Percentiles rank a stretch among this genome's conserved stretches.
Conservation (phyloP, 2,113 vertebrate species). For the Marcusenius ussheri region DNA sequence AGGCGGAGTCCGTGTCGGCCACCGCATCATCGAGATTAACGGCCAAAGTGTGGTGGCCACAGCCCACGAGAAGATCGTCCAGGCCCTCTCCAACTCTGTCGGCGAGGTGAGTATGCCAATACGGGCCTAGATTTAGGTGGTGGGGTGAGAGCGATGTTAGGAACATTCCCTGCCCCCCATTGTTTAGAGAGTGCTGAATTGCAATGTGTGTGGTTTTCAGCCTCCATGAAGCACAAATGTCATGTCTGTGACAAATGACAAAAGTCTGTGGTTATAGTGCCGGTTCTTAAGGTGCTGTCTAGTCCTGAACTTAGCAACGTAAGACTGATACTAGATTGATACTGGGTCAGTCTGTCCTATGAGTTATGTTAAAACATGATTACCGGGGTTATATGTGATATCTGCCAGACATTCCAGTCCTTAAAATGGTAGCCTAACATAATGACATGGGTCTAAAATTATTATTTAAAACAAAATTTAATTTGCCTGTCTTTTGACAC, state of each 20-base stretch:
- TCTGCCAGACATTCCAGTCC: neutral
- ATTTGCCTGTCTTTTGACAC: neutral
- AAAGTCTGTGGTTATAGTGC: neutral
- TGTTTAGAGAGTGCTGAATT: neutral
- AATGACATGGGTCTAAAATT: neutral
- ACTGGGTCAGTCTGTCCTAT: neutral
- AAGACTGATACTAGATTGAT: neutral
- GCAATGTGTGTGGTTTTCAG: neutral
- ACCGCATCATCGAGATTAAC: constrained; percentile 97
- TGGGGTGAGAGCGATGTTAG: neutral
- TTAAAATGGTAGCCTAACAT: neutral
- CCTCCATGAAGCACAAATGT: neutral
- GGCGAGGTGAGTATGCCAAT: constrained; percentile 75
- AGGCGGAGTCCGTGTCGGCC: constrained; percentile 90
- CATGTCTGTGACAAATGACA: neutral
- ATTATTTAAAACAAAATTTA: neutral
- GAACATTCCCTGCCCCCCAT: neutral
- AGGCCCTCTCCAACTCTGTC: constrained; percentile 90
- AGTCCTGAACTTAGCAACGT: neutral
- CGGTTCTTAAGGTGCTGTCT: neutral
- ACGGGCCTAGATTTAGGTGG: neutral
- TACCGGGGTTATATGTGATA: neutral
- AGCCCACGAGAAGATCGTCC: constrained; percentile 96
- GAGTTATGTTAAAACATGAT: neutral
- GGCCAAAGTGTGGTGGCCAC: constrained; percentile 97